Percentiles rank a stretch among this genome's conserved stretches.
These are phyloP conservation scores for Cyprinus carpio DNA, from an alignment of 2,113 vertebrate species.

Conservation along the genomic window DNA sequence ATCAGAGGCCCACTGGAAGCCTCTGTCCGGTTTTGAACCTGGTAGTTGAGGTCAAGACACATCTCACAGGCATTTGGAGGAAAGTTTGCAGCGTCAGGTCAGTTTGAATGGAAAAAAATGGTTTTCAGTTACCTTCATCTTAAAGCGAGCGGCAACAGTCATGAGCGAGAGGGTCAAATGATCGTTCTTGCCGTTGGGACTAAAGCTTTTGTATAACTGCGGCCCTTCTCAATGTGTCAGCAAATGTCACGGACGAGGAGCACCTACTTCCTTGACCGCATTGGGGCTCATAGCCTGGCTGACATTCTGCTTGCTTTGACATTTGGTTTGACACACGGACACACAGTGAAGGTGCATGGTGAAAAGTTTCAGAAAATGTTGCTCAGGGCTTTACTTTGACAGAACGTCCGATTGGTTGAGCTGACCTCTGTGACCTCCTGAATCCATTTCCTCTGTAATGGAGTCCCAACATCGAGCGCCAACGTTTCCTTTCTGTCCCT, in stretches of 20 bases:
- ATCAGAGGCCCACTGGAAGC: background rate
- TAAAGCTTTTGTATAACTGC: slow-evolving; percentile 28
- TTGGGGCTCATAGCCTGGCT: slow-evolving; percentile 34
- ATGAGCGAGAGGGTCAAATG: slow-evolving; percentile 56
- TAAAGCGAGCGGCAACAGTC: slow-evolving; percentile 31
- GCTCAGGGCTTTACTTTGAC: slow-evolving; percentile 40
- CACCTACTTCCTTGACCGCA: slow-evolving; percentile 25
- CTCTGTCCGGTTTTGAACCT: background rate
- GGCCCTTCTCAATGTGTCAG: slow-evolving; percentile 56
- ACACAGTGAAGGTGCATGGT: slow-evolving; percentile 35
- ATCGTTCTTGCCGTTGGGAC: slow-evolving; percentile 45
- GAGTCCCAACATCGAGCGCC: slow-evolving; percentile 25
- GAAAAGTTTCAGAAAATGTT: slow-evolving; percentile 43
- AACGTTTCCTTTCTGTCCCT: slow-evolving; percentile 21
- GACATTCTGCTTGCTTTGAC: slow-evolving; percentile 46
- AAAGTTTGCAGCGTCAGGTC: background rate
- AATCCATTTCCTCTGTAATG: slow-evolving; percentile 30
- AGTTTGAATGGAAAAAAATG: slow-evolving; percentile 37
- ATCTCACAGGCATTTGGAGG: background rate
- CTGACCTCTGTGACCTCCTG: slow-evolving; percentile 23
- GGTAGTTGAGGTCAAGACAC: slow-evolving; percentile 28
- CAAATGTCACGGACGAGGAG: slow-evolving; percentile 67
- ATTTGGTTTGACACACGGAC: slow-evolving; percentile 39
- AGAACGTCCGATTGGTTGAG: slow-evolving; percentile 39
- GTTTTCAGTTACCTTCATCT: slow-evolving; percentile 56